phyloP scores from a whole-genome alignment of 2,888 invertebrate genomes.

The Leptopilina syphax region DNA sequence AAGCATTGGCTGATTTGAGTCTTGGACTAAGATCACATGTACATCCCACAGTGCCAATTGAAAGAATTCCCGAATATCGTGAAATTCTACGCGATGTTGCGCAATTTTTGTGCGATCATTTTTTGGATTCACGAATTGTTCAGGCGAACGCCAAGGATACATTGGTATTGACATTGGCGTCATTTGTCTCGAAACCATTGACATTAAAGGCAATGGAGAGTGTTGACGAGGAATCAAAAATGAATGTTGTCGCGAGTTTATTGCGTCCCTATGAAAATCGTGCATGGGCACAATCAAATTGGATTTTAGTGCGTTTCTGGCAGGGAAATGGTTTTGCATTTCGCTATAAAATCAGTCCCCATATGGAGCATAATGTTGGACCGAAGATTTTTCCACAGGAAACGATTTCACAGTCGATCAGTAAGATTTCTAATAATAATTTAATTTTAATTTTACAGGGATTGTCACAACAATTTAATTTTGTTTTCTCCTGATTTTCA shows the following conservation, averaged over 20 bases:
- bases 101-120: slow-evolving; percentile 86
- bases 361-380: slow-evolving; percentile 75
- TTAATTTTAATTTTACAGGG: too few species aligned
- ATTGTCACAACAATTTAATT: too few species aligned
- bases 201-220: slow-evolving; percentile 86
- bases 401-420: slow-evolving; percentile 75
- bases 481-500: too few species aligned
- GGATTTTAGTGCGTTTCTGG: slow-evolving; percentile 90
- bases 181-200: slow-evolving; percentile 85
- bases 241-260: slow-evolving; percentile 83
- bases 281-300: slow-evolving; percentile 91
- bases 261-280: slow-evolving; percentile 89
- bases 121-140: slow-evolving; percentile 86
- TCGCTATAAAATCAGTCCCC: slow-evolving; percentile 80
- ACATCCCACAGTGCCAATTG: slow-evolving; percentile 81
- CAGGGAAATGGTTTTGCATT: slow-evolving; percentile 90
- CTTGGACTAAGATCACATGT: slow-evolving; percentile 82
- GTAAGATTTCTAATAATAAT: slow-evolving; percentile 60
- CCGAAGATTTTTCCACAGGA: slow-evolving; percentile 77
- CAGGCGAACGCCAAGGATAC: slow-evolving; percentile 87
- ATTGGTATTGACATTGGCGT: slow-evolving; percentile 86
- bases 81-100: slow-evolving; percentile 82
- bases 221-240: slow-evolving; percentile 81
- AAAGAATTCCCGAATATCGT: slow-evolving; percentile 80
- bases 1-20: slow-evolving; percentile 82